Evolutionary conservation across 2,888 invertebrate genomes (phyloP), one percentile per base, ranked within the genome.

Genomic region (Zhengitettix transpicula): DNA sequence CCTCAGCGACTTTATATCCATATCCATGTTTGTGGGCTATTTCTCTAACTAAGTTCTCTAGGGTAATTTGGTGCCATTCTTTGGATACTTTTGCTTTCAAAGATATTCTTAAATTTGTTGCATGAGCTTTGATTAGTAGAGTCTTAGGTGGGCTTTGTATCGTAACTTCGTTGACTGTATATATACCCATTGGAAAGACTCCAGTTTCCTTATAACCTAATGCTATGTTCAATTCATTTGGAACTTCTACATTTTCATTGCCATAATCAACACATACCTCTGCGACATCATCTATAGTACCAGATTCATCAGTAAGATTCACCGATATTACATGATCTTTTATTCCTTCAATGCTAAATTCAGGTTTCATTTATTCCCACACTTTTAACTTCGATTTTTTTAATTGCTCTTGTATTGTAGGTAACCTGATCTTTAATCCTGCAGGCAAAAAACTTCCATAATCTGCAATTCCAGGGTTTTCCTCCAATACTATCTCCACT

Each of bases 151-250:
- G n/a, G n/a, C n/a, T n/a, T n/a, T n/a, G n/a, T n/a, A n/a, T n/a
- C n/a, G n/a, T n/a, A n/a, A n/a, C n/a, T n/a, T n/a, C n/a, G n/a
- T n/a, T n/a, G n/a, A n/a, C n/a, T n/a, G n/a, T n/a, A n/a, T n/a
- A n/a, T n/a, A n/a, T n/a, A 55, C 56, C 56, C 56, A 55, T 55
- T 10, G 56, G 56, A 10, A 15, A 12, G 11, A 55, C 41, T 55
- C 56, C 56, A 11, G 41, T 55, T 55, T 55, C 56, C 56, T 15
- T 55, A 40, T 55, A 55, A 10, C 56, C 56, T 55, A 55, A 55
- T 12, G 56, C 10, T 12, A 55, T 55, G 15, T 55, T 55, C 56
- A 55, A 55, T 55, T 55, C 56, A 55, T 55, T 15, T 55, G 56
- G 56, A 15, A 55, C 28, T 12, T 55, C 15, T 55, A 55, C 10